Percentiles rank a stretch among this genome's conserved stretches.
Evolutionary conservation across 2,113 vertebrate species (phyloP).

Genomic region (Arenaria interpres): DNA sequence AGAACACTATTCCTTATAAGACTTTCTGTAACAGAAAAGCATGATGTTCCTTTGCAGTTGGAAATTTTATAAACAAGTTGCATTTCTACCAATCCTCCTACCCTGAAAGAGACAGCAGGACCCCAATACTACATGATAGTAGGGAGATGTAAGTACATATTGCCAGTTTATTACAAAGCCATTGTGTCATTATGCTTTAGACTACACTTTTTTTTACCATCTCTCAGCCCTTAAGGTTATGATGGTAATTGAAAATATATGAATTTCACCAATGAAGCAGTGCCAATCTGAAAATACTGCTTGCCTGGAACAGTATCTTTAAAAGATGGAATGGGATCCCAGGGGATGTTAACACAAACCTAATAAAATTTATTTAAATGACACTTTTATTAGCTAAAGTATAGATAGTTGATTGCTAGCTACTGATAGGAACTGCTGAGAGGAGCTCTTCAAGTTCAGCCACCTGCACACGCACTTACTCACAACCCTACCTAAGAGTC

Average conservation of each 20-base stretch:
- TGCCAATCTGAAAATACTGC: background rate
- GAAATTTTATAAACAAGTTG: background rate
- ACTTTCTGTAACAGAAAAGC: background rate
- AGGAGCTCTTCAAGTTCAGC: background rate
- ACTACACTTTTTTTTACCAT: background rate
- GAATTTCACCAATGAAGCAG: background rate
- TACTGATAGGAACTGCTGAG: background rate
- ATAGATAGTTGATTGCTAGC: background rate
- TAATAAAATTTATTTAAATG: slow-evolving; percentile 17
- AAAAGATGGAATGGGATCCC: background rate
- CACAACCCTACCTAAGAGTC: background rate
- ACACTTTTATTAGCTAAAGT: background rate
- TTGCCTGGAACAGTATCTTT: background rate
- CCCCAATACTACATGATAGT: background rate
- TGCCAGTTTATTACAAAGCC: background rate
- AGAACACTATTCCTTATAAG: background rate
- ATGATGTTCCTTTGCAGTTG: background rate
- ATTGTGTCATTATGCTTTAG: background rate
- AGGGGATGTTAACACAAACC: background rate
- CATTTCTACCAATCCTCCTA: background rate
- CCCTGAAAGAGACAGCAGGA: background rate
- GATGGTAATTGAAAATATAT: background rate
- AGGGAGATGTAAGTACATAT: background rate
- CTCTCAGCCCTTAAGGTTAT: background rate
- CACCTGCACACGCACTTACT: background rate